phyloP scores from a whole-genome alignment of 2,113 vertebrate genomes.

The Galeopterus variegatus region DNA sequence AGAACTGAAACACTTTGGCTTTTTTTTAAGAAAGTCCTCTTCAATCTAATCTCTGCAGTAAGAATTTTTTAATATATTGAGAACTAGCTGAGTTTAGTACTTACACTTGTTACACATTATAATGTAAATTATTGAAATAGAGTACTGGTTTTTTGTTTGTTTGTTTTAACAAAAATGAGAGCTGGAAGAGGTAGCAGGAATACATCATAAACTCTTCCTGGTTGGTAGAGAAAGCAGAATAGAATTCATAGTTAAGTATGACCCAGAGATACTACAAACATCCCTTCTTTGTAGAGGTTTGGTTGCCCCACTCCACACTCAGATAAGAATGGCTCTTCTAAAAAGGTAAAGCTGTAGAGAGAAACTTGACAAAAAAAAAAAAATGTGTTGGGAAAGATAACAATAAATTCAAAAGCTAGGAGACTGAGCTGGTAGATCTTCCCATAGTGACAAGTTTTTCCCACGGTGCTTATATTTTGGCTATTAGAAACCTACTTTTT shows the following conservation, averaged over 20 bases:
- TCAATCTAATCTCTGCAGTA: not conserved
- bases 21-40: not conserved
- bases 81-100: not conserved
- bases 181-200: rapidly evolving
- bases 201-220: not conserved
- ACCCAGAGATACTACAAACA: not conserved
- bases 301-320: not conserved
- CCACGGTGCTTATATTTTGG: not conserved
- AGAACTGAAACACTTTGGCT: not conserved
- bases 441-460: not conserved
- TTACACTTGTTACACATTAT: not conserved
- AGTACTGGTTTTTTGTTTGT: not conserved
- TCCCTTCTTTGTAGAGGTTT: not conserved
- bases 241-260: not conserved
- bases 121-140: not conserved
- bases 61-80: not conserved
- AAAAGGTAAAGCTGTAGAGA: not conserved
- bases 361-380: not conserved
- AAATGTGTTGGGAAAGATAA: not conserved
- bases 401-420: not conserved
- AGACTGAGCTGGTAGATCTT: not conserved
- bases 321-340: not conserved
- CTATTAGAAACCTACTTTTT: not conserved
- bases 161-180: not conserved
- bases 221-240: not conserved